Conservation (phyloP, 1,140 invertebrate species). For the Drosophila bocqueti region DNA sequence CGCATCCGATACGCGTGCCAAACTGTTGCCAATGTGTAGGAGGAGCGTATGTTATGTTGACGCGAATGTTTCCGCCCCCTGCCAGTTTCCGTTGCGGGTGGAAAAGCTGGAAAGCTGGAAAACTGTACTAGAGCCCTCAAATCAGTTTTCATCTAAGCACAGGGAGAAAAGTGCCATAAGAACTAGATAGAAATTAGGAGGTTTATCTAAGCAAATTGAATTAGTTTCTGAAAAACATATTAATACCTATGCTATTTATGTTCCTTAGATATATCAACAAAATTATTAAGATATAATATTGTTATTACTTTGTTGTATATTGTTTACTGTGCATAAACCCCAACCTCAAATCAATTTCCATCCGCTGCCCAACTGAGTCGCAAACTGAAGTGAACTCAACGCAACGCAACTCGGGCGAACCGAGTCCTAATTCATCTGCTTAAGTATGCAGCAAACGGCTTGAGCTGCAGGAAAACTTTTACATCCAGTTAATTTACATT, state of each 20-base stretch:
- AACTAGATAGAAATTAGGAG: not conserved
- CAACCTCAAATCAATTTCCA: slow-evolving; percentile 53
- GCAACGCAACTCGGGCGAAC: slow-evolving; percentile 16
- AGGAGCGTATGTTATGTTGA: slow-evolving; percentile 50
- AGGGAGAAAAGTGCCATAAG: not conserved
- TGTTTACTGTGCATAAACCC: not conserved
- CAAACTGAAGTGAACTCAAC: slow-evolving; percentile 18
- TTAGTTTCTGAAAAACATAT: not conserved
- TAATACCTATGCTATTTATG: not conserved
- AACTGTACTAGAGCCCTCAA: slow-evolving; percentile 11
- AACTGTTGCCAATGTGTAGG: slow-evolving; percentile 60
- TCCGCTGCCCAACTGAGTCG: slow-evolving; percentile 7
- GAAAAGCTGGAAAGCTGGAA: not conserved
- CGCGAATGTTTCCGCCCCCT: slow-evolving; percentile 50
- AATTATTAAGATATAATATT: too few relatives aligned
- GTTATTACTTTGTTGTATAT: too few relatives aligned
- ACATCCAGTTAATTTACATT: slow-evolving; percentile 64
- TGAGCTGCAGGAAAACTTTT: slow-evolving; percentile 49
- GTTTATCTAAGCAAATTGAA: not conserved
- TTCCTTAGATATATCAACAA: not conserved
- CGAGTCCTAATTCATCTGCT: slow-evolving; percentile 54
- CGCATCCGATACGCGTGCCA: slow-evolving; percentile 67
- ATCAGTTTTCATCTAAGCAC: slow-evolving; percentile 40
- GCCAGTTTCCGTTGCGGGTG: slow-evolving; percentile 49
- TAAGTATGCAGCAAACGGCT: slow-evolving; percentile 41